A percentile compares a stretch with the other conserved stretches of the same genome.
These are phyloP conservation scores for Bombus pyrosoma DNA, from an alignment of 1,140 invertebrate genomes.

Conservation along the genomic window DNA sequence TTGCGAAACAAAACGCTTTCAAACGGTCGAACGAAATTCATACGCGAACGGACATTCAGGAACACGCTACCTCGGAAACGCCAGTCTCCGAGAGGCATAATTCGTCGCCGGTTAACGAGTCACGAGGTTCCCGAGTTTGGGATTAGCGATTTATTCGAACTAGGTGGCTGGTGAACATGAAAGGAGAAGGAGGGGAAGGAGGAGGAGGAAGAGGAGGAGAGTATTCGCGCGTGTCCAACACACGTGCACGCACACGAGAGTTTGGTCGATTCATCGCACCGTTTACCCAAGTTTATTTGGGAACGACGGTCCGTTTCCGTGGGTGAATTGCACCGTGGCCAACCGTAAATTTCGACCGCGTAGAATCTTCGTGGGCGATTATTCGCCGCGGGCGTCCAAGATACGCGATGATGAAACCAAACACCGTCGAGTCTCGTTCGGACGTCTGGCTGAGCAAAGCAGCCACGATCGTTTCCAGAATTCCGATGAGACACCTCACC, in stretches of 20 bases:
- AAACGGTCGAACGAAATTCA: not conserved
- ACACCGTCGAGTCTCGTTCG: slow-evolving; percentile 66
- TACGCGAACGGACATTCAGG: not conserved
- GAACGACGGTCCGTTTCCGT: slow-evolving; percentile 69
- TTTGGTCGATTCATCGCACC: slow-evolving; percentile 64
- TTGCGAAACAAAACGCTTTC: not conserved
- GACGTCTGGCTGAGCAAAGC: slow-evolving; percentile 61
- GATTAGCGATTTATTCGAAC: slow-evolving; percentile 21
- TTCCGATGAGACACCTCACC: slow-evolving; percentile 70
- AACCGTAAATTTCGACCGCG: slow-evolving; percentile 70
- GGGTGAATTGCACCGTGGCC: slow-evolving; percentile 69
- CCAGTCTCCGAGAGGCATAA: not conserved
- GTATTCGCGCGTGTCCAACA: slow-evolving; percentile 47
- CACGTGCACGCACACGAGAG: slow-evolving; percentile 20
- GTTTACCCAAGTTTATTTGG: slow-evolving; percentile 70
- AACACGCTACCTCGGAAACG: not conserved
- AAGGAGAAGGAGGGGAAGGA: not conserved
- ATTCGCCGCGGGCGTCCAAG: slow-evolving; percentile 71
- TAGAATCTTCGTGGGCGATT: slow-evolving; percentile 72
- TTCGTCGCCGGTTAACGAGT: slow-evolving; percentile 9
- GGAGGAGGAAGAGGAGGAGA: not conserved
- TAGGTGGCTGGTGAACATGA: not conserved
- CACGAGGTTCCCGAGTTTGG: not conserved
- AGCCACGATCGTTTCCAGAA: slow-evolving; percentile 66
- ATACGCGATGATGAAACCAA: slow-evolving; percentile 72